A percentile compares a stretch with the other conserved stretches of the same genome.
These are phyloP conservation scores for Ochropleura leucogaster DNA, from an alignment of 2,888 invertebrate genomes.

Conservation along the genomic window DNA sequence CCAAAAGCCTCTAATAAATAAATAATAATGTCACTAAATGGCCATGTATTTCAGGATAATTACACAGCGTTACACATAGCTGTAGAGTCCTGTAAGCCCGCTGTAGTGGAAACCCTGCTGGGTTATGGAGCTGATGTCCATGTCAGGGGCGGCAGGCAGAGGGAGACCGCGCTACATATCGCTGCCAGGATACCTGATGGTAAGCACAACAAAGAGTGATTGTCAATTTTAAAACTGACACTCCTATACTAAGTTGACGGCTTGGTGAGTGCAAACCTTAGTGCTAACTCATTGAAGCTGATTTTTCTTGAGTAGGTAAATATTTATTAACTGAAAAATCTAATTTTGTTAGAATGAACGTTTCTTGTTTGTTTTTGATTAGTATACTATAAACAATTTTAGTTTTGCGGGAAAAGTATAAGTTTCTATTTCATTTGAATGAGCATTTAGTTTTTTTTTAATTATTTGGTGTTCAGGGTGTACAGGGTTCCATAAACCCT, in stretches of 20 bases:
- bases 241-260: not conserved
- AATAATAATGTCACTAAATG: not conserved
- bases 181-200: slow-evolving; percentile 97
- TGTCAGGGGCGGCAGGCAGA: slow-evolving; percentile 96
- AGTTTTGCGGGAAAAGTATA: too few species aligned
- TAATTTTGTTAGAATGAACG: too few species aligned
- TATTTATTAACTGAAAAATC: too few species aligned
- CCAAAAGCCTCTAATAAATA: not conserved
- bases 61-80: slow-evolving; percentile 99
- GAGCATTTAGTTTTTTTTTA: not conserved
- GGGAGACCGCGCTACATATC: slow-evolving; percentile 99
- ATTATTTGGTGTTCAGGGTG: too few species aligned
- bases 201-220: slow-evolving; percentile 56
- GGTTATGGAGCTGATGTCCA: slow-evolving; percentile 99
- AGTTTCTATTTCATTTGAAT: too few species aligned
- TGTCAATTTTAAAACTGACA: not conserved
- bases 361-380: too few species aligned
- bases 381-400: too few species aligned
- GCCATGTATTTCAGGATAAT: slow-evolving; percentile 94
- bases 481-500: too few species aligned
- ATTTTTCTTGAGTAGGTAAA: not conserved
- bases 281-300: not conserved
- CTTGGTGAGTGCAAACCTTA: not conserved
- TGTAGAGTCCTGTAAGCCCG: slow-evolving; percentile 97
- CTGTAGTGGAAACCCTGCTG: slow-evolving; percentile 98